Evolutionary conservation across 2,888 invertebrate genomes (phyloP).

Genomic region (Mythimna loreyi): DNA sequence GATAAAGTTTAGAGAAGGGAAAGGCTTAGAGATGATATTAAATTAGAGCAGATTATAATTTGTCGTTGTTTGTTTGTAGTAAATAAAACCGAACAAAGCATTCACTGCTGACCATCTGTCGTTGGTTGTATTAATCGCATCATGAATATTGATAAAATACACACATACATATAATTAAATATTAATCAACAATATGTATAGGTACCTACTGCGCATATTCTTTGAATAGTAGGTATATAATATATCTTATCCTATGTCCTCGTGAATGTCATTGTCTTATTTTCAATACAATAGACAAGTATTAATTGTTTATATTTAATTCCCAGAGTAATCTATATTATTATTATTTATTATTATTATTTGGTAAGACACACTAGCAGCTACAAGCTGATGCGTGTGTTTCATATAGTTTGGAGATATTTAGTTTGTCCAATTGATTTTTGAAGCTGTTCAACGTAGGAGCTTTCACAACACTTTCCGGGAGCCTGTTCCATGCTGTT

Average conservation of each 20-base stretch:
- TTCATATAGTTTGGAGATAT: no score
- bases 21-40: neutral
- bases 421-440: no score
- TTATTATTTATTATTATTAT: no score
- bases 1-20: no score
- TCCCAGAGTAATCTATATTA: no score
- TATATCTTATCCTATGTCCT: no score
- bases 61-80: neutral
- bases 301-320: constrained; percentile 20
- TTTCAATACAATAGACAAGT: constrained; percentile 31
- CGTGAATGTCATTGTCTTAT: constrained; percentile 21
- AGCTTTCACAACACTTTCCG: no score
- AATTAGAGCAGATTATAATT: neutral
- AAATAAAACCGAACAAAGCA: constrained; percentile 8
- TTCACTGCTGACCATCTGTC: neutral
- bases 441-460: no score
- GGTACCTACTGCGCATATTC: constrained; percentile 13
- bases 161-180: neutral
- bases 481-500: no score
- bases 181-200: neutral
- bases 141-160: constrained; percentile 31
- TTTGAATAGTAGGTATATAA: neutral
- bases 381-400: no score
- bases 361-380: no score
- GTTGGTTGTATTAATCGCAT: neutral